Conservation (phyloP, 2,797 vertebrate genomes). For the Leuciscus waleckii region DNA sequence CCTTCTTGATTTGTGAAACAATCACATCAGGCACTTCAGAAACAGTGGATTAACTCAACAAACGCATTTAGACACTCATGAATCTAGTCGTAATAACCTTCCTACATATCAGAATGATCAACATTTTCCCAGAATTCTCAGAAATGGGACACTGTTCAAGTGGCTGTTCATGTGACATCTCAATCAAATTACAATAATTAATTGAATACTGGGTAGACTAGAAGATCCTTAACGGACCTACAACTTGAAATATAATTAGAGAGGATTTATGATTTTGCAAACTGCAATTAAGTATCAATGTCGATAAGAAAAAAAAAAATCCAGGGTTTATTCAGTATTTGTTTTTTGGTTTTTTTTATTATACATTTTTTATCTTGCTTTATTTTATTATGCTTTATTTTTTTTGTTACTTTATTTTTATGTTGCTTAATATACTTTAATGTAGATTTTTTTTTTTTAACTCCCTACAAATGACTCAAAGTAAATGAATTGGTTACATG, state of each 20-base stretch:
- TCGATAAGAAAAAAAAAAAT: not conserved
- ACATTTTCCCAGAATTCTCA: slow-evolving; percentile 20
- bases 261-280: not conserved
- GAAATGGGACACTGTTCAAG: not conserved
- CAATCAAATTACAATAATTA: not conserved
- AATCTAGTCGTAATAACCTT: not conserved
- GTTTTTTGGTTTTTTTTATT: not conserved
- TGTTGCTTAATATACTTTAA: no score
- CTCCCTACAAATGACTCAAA: not conserved
- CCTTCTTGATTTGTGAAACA: slow-evolving; percentile 17
- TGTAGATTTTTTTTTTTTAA: not conserved
- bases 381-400: not conserved
- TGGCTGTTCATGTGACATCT: not conserved
- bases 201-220: not conserved
- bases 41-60: not conserved
- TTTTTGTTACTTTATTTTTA: not conserved
- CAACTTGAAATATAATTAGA: not conserved
- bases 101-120: not conserved
- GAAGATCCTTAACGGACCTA: not conserved
- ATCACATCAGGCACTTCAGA: slow-evolving; percentile 11
- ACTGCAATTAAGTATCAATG: not conserved
- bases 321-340: not conserved
- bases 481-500: not conserved
- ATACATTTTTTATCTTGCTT: not conserved
- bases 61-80: not conserved